These are phyloP conservation scores for Cancer borealis DNA, from an alignment of 2,888 invertebrate species.

Conservation along the genomic window DNA sequence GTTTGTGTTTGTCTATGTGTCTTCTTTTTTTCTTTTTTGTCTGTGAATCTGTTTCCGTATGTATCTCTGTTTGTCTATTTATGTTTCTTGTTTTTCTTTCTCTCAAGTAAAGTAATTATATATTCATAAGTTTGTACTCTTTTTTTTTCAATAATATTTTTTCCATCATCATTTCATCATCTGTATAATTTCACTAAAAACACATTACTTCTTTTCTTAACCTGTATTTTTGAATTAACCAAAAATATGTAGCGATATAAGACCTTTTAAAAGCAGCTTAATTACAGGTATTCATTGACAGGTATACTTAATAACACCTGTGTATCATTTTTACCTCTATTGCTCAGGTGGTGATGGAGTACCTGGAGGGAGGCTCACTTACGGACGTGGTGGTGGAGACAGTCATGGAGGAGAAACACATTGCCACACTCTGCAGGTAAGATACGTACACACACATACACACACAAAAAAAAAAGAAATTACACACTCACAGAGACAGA, in stretches of 20 bases:
- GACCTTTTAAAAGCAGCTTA: not conserved
- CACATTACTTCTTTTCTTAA: too few species aligned
- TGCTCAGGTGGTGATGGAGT: constrained; percentile 94
- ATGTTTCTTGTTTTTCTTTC: not conserved
- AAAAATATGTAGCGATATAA: not conserved
- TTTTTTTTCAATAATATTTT: not conserved
- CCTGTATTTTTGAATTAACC: not conserved
- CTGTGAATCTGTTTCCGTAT: not conserved
- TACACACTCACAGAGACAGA: constrained; percentile 41
- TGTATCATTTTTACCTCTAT: not conserved
- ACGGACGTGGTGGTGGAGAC: constrained; percentile 99
- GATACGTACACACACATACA: not conserved
- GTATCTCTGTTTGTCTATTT: not conserved
- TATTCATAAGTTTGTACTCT: too few species aligned
- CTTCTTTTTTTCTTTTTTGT: too few species aligned
- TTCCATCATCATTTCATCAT: too few species aligned
- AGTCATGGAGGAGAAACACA: constrained; percentile 99
- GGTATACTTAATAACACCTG: not conserved
- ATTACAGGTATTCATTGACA: not conserved
- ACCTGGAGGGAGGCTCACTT: constrained; percentile 97
- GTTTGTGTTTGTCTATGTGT: too few species aligned
- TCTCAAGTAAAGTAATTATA: too few species aligned
- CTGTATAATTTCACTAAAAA: too few species aligned
- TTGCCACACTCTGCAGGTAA: constrained; percentile 95
- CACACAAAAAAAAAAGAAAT: not conserved